Evolutionary conservation across 1,140 invertebrate species (phyloP), one percentile per base, ranked within the genome.

Genomic region (Frieseomelitta varia): DNA sequence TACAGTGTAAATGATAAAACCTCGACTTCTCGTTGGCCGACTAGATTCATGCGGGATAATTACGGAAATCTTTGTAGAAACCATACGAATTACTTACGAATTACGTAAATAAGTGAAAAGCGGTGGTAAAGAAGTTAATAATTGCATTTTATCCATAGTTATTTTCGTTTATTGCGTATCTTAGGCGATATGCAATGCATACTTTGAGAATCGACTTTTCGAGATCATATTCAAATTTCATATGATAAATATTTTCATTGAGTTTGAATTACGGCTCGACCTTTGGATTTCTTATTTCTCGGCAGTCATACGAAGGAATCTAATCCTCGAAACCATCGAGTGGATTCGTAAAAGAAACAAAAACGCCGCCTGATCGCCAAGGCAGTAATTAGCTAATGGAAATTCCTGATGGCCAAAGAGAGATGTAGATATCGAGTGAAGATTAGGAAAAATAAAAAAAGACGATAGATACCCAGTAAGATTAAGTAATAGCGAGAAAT

Each of bases 331-430:
- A 47, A 34, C 27, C 53, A 76, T 69, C 69, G 69, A 67, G 34
- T 21, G 61, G 80, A 24, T 65, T 47, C 39, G 8, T 58, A 55
- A 53, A 73, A 85, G 82, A 79, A 79, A 75, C 81, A 90, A 72
- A 75, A 87, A 81, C 24, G 69, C 68, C 14, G 79, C 21, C 80
- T 80, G 78, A 74, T 72, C 85, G 85, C 85, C 77, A 82, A 83
- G 85, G 84, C 84, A 88, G 90, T 94, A 94, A 94, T 94, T 94
- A 94, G 92, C 92, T 94, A 94, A 94, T 94, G 94, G 94, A 94
- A 93, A 92, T 91, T 72, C 82, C 85, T 75, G 88, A 85, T 89
- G 87, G 85, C 81, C 80, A 47, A 11, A 69, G 61, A 30, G 39
- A 58, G 85, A 79, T 56, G 10, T 77, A 76, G 61, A 47, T 24